Percentiles rank a stretch among this genome's conserved stretches.
Conservation (phyloP, 2,113 vertebrate genomes). For the Phaetusa simplex region DNA sequence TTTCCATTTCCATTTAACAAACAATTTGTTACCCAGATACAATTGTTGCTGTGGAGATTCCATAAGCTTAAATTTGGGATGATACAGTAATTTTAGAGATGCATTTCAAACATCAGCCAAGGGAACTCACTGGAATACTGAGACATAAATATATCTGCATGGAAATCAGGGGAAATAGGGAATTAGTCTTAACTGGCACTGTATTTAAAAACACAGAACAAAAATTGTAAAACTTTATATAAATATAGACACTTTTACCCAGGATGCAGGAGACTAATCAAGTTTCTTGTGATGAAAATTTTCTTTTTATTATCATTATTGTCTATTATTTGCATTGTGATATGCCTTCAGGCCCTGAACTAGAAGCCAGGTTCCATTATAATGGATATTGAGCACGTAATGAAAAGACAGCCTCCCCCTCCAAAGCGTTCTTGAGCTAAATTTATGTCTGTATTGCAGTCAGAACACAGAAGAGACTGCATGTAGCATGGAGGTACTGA, state of each 20-base stretch:
- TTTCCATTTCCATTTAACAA: slow-evolving; percentile 30
- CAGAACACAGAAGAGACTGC: background rate
- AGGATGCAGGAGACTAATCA: background rate
- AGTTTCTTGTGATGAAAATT: background rate
- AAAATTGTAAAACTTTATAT: background rate
- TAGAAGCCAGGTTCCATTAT: background rate
- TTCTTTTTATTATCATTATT: slow-evolving; percentile 14
- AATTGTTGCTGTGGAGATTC: background rate
- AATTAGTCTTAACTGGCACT: background rate
- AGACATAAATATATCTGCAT: background rate
- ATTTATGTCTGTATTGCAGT: background rate
- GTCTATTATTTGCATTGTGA: slow-evolving; percentile 14
- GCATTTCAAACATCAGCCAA: background rate
- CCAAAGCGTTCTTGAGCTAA: background rate
- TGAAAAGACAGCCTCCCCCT: background rate
- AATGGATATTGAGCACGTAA: slow-evolving; percentile 1
- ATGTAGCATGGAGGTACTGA: background rate
- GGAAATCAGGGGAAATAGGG: background rate
- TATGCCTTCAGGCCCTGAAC: background rate
- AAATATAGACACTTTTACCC: background rate
- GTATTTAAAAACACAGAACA: slow-evolving; percentile 7
- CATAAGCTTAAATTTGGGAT: background rate
- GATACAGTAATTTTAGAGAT: background rate
- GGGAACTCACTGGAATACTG: background rate
- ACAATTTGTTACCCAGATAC: slow-evolving; percentile 1